Conservation (phyloP, 2,888 invertebrate species). For the Melanostoma mellinum region DNA sequence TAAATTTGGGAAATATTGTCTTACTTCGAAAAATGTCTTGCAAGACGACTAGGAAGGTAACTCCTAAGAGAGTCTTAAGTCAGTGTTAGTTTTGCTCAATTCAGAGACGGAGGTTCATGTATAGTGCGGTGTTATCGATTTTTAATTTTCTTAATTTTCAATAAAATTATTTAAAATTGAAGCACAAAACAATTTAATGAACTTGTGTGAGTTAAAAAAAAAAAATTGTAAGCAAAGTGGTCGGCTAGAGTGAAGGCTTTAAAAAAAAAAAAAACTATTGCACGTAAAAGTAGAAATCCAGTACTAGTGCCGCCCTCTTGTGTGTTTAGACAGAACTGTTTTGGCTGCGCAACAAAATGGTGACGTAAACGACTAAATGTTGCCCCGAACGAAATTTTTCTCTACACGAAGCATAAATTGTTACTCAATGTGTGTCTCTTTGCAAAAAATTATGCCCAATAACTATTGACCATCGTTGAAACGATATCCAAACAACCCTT, state of each 20-base stretch:
- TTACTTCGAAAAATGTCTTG: constrained; percentile 56
- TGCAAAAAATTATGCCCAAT: too few species aligned
- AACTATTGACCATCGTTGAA: background rate
- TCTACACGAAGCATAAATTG: constrained; percentile 16
- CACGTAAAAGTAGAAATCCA: background rate
- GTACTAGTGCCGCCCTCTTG: constrained; percentile 55
- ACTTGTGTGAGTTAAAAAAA: constrained; percentile 13
- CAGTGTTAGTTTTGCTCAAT: constrained; percentile 66
- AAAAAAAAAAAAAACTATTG: background rate
- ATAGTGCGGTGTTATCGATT: constrained; percentile 49
- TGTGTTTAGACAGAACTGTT: constrained; percentile 50
- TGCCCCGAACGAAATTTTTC: constrained; percentile 41
- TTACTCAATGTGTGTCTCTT: background rate
- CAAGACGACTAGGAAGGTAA: constrained; percentile 42
- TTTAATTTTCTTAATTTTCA: background rate
- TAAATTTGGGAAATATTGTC: constrained; percentile 51
- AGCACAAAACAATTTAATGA: constrained; percentile 7
- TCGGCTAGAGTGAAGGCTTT: background rate
- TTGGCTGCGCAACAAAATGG: constrained; percentile 69
- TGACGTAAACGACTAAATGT: constrained; percentile 66
- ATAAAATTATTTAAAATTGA: constrained; percentile 1
- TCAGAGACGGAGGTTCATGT: constrained; percentile 63
- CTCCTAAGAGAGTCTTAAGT: constrained; percentile 57
- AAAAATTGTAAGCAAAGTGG: constrained; percentile 14
- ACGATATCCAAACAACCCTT: constrained; percentile 6